Base-by-base conservation (phyloP, 2,113 vertebrate genomes). In the Apistogramma diplotaenia region DNA sequence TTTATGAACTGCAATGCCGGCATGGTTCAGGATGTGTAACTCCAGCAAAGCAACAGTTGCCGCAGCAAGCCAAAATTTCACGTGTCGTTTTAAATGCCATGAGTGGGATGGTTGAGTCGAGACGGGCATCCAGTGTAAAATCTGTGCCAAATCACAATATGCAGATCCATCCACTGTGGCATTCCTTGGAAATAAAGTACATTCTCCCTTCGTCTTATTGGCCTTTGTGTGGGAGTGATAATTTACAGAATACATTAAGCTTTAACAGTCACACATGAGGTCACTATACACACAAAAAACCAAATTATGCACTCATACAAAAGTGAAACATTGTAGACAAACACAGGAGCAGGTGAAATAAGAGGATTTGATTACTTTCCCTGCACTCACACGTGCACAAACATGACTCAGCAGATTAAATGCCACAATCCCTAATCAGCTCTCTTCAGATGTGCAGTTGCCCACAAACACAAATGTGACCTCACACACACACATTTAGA, bases 341-440 rank as follows among this genome's bases (percentile, higher is more conserved):
- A 59, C 57, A 59, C 15, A 19, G 5, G 3, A 2, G 9, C 57
- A 59, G 57, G 19, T 1, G 5, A 59, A 31, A 29, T 33, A 29
- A 19, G 16, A 19, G 16, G 19, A 33, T 59, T 59, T 59, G 27
- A 59, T 33, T n/a, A 33, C 56, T 58, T 29, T 58, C 25, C 16
- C 15, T 3, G 18, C 8, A 23, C 23, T 3, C 15, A 76, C 29
- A 21, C 31, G 10, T 51, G 57, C 56, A 59, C 65, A 80, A 46
- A 84, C 53, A 72, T 61, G 74, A 8, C 8, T 12, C 46, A 40
- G 60, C 31, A 53, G 57, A 74, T 67, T 70, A 85, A 65, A 82
- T 81, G 56, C 60, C 72, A 84, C 43, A 67, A 43, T 72, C 76
- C 19, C 29, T 71, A 78, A 84, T 86, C 81, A 51, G 51, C 60